Evolutionary conservation across 1,140 invertebrate species (phyloP), one percentile per base, ranked within the genome.

Genomic region (Radopholus similis): DNA sequence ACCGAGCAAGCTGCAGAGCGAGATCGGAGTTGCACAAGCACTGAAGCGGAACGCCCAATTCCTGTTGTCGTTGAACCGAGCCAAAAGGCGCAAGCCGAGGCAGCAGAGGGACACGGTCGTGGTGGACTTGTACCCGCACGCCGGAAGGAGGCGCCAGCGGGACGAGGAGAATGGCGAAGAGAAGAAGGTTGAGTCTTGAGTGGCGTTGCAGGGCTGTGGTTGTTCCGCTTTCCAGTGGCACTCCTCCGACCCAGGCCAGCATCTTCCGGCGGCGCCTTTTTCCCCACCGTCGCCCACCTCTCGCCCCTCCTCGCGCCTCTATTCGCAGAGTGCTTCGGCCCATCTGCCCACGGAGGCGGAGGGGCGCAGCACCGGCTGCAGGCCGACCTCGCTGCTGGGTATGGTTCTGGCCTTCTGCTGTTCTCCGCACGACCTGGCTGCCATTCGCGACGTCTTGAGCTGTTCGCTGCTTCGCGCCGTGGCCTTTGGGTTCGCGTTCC

Each of bases 41-140:
- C 70, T 97, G 86, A 90, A 90, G 70, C 91, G 92, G 78, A 97
- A 97, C 83, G 92, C 94, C 0, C 88, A 93, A 84, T 97, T 97
- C 82, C 83, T 97, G 11, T 84, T 97, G 57, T 92, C 95, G 78
- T 82, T 97, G 51, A 89, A 90, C 72, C 87, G 90, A 0, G 87
- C 86, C 1, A 86, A 80, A 21, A 51, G 21, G 47, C 47, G 47
- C 15, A n/a, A n/a, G n/a, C n/a, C 49, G 83, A 80, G 8, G 76
- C 51, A 56, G 83, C 9, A 68, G 82, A 60, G 77, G 66, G 78
- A 60, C 18, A 53, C 4, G 37, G 37, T 21, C 57, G 34, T 51
- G 2, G 47, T 51, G 47, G 23, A 51, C 23, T 26, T 51, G 18
- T 51, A 51, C 47, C 47, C 47, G 18, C 47, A 51, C 47, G 18